Evolutionary conservation across 2,113 vertebrate species (phyloP).

Genomic region (Heterotis niloticus): DNA sequence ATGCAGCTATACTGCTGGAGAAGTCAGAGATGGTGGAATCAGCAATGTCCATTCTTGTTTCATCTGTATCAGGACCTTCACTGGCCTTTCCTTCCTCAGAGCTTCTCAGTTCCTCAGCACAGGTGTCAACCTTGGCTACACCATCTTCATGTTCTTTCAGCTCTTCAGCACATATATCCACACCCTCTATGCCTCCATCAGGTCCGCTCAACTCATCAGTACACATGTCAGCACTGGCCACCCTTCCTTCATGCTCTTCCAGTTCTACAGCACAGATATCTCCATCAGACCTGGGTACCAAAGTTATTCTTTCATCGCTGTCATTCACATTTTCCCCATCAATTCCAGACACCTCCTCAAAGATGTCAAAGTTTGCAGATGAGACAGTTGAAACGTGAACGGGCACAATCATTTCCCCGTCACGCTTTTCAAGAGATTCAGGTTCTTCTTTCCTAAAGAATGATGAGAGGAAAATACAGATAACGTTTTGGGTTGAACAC

Average conservation of each 20-base stretch:
- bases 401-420: slow-evolving; percentile 36
- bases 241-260: too few relatives aligned
- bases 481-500: not conserved
- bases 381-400: slow-evolving; percentile 28
- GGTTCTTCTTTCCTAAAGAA: slow-evolving; percentile 20
- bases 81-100: slow-evolving; percentile 9
- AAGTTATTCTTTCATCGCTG: slow-evolving; percentile 30
- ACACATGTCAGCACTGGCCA: too few relatives aligned
- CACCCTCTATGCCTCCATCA: not conserved
- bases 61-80: not conserved
- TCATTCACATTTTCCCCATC: slow-evolving; percentile 28
- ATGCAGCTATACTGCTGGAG: not conserved
- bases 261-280: not conserved
- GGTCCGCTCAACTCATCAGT: not conserved
- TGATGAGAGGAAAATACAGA: not conserved
- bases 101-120: slow-evolving; percentile 39
- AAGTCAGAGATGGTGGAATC: slow-evolving; percentile 37
- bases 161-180: not conserved
- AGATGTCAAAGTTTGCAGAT: slow-evolving; percentile 13
- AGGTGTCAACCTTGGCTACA: slow-evolving; percentile 40
- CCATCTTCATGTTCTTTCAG: slow-evolving; percentile 17
- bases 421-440: slow-evolving; percentile 28
- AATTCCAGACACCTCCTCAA: slow-evolving; percentile 24
- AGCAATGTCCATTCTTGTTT: slow-evolving; percentile 17
- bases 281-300: slow-evolving; percentile 29